phyloP scores from a whole-genome alignment of 2,888 invertebrate genomes.

The Amphipyra tragopoginis region DNA sequence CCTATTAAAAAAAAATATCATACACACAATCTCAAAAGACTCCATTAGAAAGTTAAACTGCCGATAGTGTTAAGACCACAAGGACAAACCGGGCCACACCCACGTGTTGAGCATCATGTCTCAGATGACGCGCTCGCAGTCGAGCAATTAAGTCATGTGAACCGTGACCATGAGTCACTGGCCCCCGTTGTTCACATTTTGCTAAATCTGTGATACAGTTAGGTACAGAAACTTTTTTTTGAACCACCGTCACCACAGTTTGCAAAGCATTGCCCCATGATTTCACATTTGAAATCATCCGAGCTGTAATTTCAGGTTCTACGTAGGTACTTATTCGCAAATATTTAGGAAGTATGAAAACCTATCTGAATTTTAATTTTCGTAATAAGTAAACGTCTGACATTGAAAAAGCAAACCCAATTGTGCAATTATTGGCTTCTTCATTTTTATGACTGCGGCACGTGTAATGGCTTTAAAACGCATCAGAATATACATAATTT shows the following conservation, averaged over 20 bases:
- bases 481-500: conserved; percentile 6
- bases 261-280: neutral
- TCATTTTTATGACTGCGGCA: conserved; percentile 12
- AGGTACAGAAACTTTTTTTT: neutral
- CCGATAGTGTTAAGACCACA: too few species aligned
- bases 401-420: conserved; percentile 13
- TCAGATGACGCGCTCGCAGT: conserved; percentile 12
- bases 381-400: conserved; percentile 6
- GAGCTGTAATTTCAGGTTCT: too few species aligned
- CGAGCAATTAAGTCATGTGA: conserved; percentile 25
- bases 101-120: conserved; percentile 33
- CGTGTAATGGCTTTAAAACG: conserved; percentile 19
- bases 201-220: conserved; percentile 9
- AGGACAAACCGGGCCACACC: conserved; percentile 6
- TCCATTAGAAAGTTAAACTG: too few species aligned
- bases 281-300: neutral
- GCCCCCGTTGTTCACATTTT: conserved; percentile 3
- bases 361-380: neutral
- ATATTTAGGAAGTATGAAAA: neutral
- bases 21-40: too few species aligned
- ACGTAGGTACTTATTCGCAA: neutral
- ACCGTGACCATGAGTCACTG: conserved; percentile 20
- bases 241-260: neutral
- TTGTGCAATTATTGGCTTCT: conserved; percentile 22
- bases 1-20: too few species aligned